Evolutionary conservation across 1,140 invertebrate species (phyloP), one percentile per base, ranked within the genome.

Genomic region (Heliothis subflexa): DNA sequence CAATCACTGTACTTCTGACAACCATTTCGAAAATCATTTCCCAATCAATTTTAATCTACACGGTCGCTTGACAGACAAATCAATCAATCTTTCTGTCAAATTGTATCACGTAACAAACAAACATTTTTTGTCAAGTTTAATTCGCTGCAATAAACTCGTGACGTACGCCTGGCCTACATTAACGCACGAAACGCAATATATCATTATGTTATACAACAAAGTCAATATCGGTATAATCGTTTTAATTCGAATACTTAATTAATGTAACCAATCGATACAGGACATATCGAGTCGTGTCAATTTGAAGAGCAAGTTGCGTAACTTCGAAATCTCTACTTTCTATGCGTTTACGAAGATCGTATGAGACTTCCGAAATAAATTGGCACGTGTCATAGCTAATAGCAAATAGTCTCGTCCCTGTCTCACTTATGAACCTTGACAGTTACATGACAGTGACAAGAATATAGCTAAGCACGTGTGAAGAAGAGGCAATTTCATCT

Each of bases 191-290:
- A 45, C n/a, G 50, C 33, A 57, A 59, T 61, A 59, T 73, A 73
- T 59, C 73, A 75, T 50, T 28, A 25, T 40, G 47, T 75, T 75
- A 61, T 54, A 73, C 52, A 66, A 68, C 59, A 55, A 52, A 68
- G 62, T 77, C 62, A 68, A 77, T 68, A 77, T 66, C 49, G 50
- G 18, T 64, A 68, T 68, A 66, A 77, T 68, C 61, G 28, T 11
- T 49, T 68, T 16, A 9, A 68, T 47, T 77, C 49, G n/a, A 13
- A 52, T 16, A 18, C 40, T 21, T 77, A 77, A 75, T 75, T 75
- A 61, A 50, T 62, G 62, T 75, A 40, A 50, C 28, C 14, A 40
- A 52, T 52, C 21, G 59, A 75, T 25, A 10, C 59, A 49, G 59
- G 47, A 64, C 59, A 64, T 75, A 64, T 33, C 12, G 10, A 50